Evolutionary conservation across 2,113 vertebrate genomes (phyloP).

Genomic region (Chaenocephalus aceratus): DNA sequence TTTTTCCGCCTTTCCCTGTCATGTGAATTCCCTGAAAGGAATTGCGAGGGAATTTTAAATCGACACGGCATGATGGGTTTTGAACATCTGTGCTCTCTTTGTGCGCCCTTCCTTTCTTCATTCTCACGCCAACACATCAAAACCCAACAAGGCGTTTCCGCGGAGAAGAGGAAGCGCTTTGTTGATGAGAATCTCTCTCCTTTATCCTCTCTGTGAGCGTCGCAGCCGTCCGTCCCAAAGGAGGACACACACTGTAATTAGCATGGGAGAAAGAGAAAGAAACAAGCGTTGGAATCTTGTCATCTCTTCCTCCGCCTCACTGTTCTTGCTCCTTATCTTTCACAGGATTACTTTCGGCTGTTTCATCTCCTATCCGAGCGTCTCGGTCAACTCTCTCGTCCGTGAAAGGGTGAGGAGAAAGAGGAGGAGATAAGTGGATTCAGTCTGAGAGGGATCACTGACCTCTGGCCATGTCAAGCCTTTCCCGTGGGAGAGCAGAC

Average conservation of each 20-base stretch:
- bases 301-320: conserved; percentile 33
- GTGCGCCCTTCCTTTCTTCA: conserved; percentile 12
- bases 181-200: conserved; percentile 41
- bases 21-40: no score
- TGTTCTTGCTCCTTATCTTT: conserved; percentile 40
- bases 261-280: conserved; percentile 9
- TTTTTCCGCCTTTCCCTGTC: no score
- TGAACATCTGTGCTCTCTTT: conserved; percentile 13
- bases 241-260: conserved; percentile 58
- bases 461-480: conserved; percentile 44
- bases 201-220: conserved; percentile 9
- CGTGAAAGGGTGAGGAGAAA: conserved; percentile 30
- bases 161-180: conserved; percentile 35
- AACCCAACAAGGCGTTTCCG: conserved; percentile 21
- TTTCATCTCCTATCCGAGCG: conserved; percentile 39
- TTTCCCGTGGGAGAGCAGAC: conserved; percentile 48
- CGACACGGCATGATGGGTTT: conserved; percentile 22
- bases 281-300: conserved; percentile 39
- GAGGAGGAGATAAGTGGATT: conserved; percentile 4
- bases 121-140: conserved; percentile 33
- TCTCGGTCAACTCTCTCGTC: conserved; percentile 13
- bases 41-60: no score
- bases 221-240: neutral
- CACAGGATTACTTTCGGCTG: conserved; percentile 31
- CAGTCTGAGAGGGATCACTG: conserved; percentile 25